Base-by-base conservation (phyloP, 2,888 invertebrate genomes). In the Euclidia mi region DNA sequence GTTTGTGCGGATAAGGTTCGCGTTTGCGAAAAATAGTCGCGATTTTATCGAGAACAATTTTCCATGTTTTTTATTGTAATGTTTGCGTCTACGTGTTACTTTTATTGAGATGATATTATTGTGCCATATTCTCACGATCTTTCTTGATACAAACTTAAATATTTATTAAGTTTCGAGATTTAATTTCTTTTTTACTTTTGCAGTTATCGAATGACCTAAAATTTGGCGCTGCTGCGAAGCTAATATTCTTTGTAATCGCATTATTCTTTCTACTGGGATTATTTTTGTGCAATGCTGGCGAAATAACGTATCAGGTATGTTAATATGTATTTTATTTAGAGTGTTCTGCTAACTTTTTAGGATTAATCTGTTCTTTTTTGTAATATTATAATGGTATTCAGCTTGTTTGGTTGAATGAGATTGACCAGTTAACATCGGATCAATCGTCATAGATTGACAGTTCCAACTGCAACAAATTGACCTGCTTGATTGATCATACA, bases 271-370 rank as follows among this genome's bases (percentile, higher is more conserved):
- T 94, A 14, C 75, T 94, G 32, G 94, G 83, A 4, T 72, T 92
- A 6, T 92, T 90, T 71, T 73, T 94, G 14, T 94, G 94, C 71
- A 94, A 94, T 55, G 89, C 94, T 41, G 93, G 94, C 25, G 94
- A 92, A 81, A 94, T 94, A 20, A 91, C 93, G 2, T 85, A 90
- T 65, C 90, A 94, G 90, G 94, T 94, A 69, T 31, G 18, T 10
- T 2, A 32, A 31, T 25, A 41, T 25, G 4, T 7, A 4, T 0
- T n/a, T n/a, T n/a, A n/a, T n/a, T n/a, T n/a, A n/a, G n/a, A n/a
- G n/a, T n/a, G n/a, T n/a, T n/a, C n/a, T n/a, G n/a, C n/a, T n/a
- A n/a, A n/a, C n/a, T n/a, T n/a, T n/a, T n/a, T n/a, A n/a, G n/a
- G n/a, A n/a, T n/a, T n/a, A n/a, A n/a, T n/a, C n/a, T n/a, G n/a